Conservation (phyloP, 2,888 invertebrate genomes). For the Zelleria hepariella region DNA sequence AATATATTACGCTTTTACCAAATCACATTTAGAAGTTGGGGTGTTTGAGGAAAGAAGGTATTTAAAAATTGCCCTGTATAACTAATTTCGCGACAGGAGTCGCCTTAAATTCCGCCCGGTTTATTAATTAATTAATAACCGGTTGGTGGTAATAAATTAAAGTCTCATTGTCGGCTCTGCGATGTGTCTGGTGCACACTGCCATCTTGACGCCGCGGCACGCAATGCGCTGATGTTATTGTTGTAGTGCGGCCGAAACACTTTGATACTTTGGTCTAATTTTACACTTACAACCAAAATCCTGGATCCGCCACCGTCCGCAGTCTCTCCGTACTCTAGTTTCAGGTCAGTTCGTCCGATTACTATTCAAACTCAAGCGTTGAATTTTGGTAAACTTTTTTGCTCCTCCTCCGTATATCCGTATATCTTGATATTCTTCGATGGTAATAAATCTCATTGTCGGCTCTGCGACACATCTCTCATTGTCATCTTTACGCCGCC, state of each 20-base stretch:
- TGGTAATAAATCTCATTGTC: too few relatives aligned
- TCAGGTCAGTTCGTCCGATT: too few relatives aligned
- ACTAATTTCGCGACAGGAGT: background rate
- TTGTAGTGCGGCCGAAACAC: background rate
- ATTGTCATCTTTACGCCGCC: background rate
- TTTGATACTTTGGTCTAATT: background rate
- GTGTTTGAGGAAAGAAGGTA: too few relatives aligned
- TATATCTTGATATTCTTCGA: too few relatives aligned
- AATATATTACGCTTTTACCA: too few relatives aligned
- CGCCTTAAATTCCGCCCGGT: background rate
- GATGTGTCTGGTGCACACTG: background rate
- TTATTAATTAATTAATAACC: constrained; percentile 16
- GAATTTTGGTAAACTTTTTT: too few relatives aligned
- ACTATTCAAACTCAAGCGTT: too few relatives aligned
- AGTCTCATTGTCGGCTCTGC: background rate
- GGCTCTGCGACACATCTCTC: background rate
- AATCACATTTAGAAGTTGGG: too few relatives aligned
- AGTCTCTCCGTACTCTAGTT: background rate
- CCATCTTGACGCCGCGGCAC: background rate
- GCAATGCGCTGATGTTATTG: background rate
- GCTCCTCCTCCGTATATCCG: too few relatives aligned
- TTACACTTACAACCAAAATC: background rate
- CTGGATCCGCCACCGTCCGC: background rate
- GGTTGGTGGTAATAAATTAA: constrained; percentile 1
- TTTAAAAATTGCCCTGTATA: background rate